A percentile compares a stretch with the other conserved stretches of the same genome.
These are phyloP conservation scores for Druon quercuslanigerum DNA, from an alignment of 1,140 invertebrate genomes.

Conservation along the genomic window DNA sequence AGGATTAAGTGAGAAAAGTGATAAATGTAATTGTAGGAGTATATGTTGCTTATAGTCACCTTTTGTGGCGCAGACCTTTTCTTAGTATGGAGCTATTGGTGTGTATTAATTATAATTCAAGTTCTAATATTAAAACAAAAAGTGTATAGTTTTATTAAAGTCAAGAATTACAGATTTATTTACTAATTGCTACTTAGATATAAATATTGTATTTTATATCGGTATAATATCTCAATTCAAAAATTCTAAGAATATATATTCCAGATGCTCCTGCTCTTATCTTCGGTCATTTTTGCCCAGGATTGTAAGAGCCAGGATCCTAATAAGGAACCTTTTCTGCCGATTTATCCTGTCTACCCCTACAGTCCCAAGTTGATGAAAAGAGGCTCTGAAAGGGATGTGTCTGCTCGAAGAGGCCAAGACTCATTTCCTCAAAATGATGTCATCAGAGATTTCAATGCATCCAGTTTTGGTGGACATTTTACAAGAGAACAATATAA, in stretches of 20 bases:
- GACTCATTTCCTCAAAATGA: constrained; percentile 64
- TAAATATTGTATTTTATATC: no score
- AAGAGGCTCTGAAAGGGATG: constrained; percentile 61
- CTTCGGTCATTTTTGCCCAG: constrained; percentile 58
- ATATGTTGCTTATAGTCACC: constrained; percentile 35
- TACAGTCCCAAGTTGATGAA: constrained; percentile 71
- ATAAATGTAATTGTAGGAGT: constrained; percentile 42
- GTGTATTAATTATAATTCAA: constrained; percentile 45
- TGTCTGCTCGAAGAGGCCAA: constrained; percentile 54
- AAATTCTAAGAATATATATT: constrained; percentile 29
- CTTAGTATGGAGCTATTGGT: constrained; percentile 64
- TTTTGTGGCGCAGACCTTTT: constrained; percentile 6
- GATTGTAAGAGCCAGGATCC: constrained; percentile 54
- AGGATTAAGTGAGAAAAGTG: constrained; percentile 38
- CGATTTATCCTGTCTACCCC: constrained; percentile 68
- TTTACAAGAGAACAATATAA: constrained; percentile 60
- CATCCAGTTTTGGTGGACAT: constrained; percentile 51
- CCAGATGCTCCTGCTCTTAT: constrained; percentile 63
- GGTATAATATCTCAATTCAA: no score
- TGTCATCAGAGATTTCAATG: constrained; percentile 63
- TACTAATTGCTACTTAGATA: no score
- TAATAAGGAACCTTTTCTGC: constrained; percentile 71
- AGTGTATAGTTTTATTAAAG: neutral
- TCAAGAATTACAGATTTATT: neutral
- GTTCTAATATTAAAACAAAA: no score